Conservation (phyloP, 2,113 vertebrate genomes). For the Phalacrocorax carbo region DNA sequence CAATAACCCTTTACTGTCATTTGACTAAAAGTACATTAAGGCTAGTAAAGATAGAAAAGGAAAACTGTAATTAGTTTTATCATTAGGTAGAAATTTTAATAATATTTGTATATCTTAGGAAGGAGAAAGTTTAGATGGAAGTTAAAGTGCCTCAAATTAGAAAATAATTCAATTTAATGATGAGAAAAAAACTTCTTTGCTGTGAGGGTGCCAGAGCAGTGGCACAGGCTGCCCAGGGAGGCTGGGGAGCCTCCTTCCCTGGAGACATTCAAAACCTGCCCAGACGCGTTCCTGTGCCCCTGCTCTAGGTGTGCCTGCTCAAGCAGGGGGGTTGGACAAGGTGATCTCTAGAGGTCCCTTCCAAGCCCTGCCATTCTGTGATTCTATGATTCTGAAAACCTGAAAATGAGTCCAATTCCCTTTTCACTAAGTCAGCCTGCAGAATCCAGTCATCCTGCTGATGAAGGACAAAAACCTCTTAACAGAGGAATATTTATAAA, state of each 20-base stretch:
- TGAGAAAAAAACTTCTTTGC: too few species aligned
- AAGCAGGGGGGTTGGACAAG: too few species aligned
- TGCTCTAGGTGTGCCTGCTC: too few species aligned
- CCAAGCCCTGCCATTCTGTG: too few species aligned
- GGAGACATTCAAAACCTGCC: too few species aligned
- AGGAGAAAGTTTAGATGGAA: neutral
- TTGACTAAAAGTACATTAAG: neutral
- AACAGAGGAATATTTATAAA: neutral
- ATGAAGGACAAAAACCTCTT: neutral
- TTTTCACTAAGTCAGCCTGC: neutral
- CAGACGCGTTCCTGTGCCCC: too few species aligned
- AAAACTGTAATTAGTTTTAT: neutral
- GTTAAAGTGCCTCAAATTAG: neutral
- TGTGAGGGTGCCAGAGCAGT: too few species aligned
- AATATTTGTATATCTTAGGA: neutral
- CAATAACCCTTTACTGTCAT: neutral
- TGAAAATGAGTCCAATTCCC: neutral
- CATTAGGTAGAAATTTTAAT: neutral
- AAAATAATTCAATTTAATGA: neutral
- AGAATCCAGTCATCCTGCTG: neutral
- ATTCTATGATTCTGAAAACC: neutral
- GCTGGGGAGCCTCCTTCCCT: too few species aligned
- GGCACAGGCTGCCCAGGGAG: too few species aligned
- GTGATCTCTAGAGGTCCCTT: too few species aligned
- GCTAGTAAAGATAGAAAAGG: neutral